These are phyloP conservation scores for Paguma larvata DNA, from an alignment of 2,797 vertebrate species.

Conservation along the genomic window DNA sequence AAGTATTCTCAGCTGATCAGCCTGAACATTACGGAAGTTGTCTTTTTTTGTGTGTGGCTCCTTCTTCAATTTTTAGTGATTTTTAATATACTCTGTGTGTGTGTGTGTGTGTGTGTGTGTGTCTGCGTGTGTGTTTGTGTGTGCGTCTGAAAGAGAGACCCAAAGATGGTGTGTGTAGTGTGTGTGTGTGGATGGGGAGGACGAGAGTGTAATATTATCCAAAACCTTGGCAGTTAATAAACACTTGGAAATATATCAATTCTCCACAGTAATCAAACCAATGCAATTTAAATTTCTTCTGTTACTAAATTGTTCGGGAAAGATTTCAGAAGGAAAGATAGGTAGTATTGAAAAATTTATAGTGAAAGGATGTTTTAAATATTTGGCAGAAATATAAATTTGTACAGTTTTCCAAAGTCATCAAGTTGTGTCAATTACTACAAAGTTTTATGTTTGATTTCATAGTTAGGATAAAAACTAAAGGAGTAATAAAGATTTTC, in stretches of 20 bases:
- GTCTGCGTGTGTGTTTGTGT: neutral
- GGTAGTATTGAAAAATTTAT: neutral
- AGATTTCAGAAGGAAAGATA: neutral
- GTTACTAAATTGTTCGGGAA: neutral
- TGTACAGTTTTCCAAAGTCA: conserved; percentile 23
- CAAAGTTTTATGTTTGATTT: conserved; percentile 4
- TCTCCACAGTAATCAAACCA: conserved; percentile 26
- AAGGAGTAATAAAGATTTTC: conserved; percentile 33
- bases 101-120: neutral
- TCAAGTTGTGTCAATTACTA: conserved; percentile 13
- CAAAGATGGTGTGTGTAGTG: too few relatives aligned
- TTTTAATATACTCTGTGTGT: neutral
- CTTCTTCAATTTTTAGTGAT: conserved; percentile 47
- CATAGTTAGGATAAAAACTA: conserved; percentile 18
- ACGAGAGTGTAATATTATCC: neutral
- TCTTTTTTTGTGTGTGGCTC: neutral
- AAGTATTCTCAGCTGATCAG: conserved; percentile 24
- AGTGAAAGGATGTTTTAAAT: conserved; percentile 24
- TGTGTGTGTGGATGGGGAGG: neutral
- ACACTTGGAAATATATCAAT: conserved; percentile 18
- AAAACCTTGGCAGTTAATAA: conserved; percentile 13
- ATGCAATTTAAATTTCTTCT: conserved; percentile 46
- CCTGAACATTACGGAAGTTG: neutral
- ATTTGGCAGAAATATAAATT: neutral
- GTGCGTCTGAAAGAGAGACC: neutral